Percentiles rank a stretch among this genome's conserved stretches.
Evolutionary conservation across 2,888 invertebrate species (phyloP).

Genomic region (Stenichneumon culpator): DNA sequence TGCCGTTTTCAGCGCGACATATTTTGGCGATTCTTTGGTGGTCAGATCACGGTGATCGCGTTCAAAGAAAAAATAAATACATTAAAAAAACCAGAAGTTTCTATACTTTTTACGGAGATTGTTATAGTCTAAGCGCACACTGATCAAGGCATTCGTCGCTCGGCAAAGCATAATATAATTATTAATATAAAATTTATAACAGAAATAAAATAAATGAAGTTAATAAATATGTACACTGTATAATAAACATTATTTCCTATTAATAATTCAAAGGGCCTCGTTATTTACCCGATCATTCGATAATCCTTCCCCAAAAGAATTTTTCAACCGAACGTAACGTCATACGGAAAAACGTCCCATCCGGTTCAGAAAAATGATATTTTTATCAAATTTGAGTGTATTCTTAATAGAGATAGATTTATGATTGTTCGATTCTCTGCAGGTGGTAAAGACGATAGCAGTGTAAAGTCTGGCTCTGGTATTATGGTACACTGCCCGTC

Average conservation of each 20-base stretch:
- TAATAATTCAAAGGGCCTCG: constrained; percentile 79
- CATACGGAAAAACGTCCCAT: not conserved
- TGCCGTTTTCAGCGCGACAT: constrained; percentile 85
- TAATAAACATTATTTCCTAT: constrained; percentile 85
- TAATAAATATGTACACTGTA: constrained; percentile 85
- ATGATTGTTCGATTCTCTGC: not conserved
- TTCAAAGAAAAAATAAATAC: constrained; percentile 76
- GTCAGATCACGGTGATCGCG: constrained; percentile 78
- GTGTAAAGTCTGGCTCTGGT: not conserved
- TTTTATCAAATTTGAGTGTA: not conserved
- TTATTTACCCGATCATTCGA: constrained; percentile 47
- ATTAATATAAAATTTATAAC: constrained; percentile 85
- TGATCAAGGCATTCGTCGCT: constrained; percentile 85
- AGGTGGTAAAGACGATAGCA: not conserved
- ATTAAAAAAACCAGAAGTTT: constrained; percentile 82
- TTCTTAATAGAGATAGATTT: not conserved
- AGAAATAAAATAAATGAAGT: constrained; percentile 85
- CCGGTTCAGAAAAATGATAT: not conserved
- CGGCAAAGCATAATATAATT: constrained; percentile 85
- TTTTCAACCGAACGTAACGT: not conserved
- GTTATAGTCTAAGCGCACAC: constrained; percentile 85
- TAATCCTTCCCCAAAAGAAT: not conserved
- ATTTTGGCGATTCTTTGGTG: constrained; percentile 84
- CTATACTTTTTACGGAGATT: constrained; percentile 85
- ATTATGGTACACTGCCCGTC: not conserved